Evolutionary conservation across 2,888 invertebrate species (phyloP).

Genomic region (Isotomurus palustris): DNA sequence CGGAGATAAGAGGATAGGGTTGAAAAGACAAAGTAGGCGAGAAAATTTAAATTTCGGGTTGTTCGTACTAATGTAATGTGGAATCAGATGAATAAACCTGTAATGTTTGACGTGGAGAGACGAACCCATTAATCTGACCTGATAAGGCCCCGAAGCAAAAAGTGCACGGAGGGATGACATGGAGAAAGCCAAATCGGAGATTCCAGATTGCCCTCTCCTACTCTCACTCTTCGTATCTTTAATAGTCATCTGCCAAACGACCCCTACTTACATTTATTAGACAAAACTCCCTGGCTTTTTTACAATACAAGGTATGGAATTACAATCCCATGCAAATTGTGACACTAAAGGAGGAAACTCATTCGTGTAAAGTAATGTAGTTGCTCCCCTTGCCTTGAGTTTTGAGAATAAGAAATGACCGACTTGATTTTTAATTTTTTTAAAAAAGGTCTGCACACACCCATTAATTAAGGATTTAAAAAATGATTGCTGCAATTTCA

Average conservation of each 20-base stretch:
- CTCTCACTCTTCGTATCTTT: too few species aligned
- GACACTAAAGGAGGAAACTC: slow-evolving; percentile 15
- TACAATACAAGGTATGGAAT: too few species aligned
- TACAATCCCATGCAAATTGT: too few species aligned
- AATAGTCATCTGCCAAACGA: slow-evolving; percentile 36
- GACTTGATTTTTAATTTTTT: too few species aligned
- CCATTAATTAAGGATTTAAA: too few species aligned
- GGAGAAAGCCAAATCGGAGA: slow-evolving; percentile 5
- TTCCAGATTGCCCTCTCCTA: slow-evolving; percentile 1
- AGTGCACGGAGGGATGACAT: neutral
- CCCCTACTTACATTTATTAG: slow-evolving; percentile 27
- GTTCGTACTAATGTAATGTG: neutral
- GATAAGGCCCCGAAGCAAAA: slow-evolving; percentile 23
- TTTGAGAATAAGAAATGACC: neutral
- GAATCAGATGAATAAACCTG: slow-evolving; percentile 25
- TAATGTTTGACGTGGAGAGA: slow-evolving; percentile 25
- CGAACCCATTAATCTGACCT: slow-evolving; percentile 36
- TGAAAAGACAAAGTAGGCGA: slow-evolving; percentile 38
- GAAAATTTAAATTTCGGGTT: slow-evolving; percentile 30
- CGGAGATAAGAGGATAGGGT: slow-evolving; percentile 34
- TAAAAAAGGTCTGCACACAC: too few species aligned
- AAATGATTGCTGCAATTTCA: too few species aligned
- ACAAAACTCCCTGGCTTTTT: slow-evolving; percentile 14
- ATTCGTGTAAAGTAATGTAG: too few species aligned
- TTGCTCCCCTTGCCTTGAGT: neutral